These are phyloP conservation scores for Agonopterix subpropinquella DNA, from an alignment of 2,888 invertebrate species.

Conservation along the genomic window DNA sequence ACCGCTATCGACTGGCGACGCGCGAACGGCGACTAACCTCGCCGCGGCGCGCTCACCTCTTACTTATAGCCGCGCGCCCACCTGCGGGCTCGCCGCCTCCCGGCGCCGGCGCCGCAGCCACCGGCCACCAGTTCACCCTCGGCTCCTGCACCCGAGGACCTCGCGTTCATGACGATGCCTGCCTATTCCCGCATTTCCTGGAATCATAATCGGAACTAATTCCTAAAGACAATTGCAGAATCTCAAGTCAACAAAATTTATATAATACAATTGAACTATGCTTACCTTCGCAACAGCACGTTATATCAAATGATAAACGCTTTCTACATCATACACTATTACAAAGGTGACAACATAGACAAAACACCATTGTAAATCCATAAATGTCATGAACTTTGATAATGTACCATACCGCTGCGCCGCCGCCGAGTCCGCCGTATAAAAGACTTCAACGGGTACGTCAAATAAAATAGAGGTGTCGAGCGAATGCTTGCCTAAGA, in stretches of 20 bases:
- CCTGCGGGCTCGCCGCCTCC: constrained; percentile 19
- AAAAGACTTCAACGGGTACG: no score
- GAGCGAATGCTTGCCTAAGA: no score
- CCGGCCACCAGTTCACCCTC: constrained; percentile 10
- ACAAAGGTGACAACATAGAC: constrained; percentile 1
- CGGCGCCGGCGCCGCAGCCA: constrained; percentile 10
- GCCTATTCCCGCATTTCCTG: no score
- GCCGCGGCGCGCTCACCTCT: constrained; percentile 63
- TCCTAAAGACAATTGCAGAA: not conserved
- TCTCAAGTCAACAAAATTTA: no score
- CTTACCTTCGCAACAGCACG: no score
- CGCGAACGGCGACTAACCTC: constrained; percentile 72
- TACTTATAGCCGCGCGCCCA: constrained; percentile 70
- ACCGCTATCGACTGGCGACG: constrained; percentile 52
- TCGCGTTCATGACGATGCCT: no score
- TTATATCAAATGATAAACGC: no score
- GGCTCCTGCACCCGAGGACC: constrained; percentile 1
- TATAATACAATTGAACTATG: no score
- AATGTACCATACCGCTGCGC: not conserved
- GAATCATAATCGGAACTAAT: no score
- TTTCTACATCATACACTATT: not conserved
- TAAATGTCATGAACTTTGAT: constrained; percentile 2
- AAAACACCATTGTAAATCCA: not conserved
- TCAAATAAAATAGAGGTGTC: no score
- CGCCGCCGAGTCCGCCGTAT: no score